A percentile compares a stretch with the other conserved stretches of the same genome.
Evolutionary conservation across 2,888 invertebrate species (phyloP).

Genomic region (Rhamphomyia laevipes): DNA sequence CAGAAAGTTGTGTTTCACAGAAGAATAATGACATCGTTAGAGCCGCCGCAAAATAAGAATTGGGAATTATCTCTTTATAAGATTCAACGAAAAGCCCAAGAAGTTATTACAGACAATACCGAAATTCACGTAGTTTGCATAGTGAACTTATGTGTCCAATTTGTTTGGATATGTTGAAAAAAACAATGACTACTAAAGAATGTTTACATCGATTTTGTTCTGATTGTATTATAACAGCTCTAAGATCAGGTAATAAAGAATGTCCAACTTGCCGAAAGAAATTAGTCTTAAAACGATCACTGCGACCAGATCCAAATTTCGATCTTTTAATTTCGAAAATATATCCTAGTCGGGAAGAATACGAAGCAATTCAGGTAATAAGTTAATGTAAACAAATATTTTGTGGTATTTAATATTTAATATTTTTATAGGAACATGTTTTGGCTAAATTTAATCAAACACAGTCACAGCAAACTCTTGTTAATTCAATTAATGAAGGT

Average conservation of each 20-base stretch:
- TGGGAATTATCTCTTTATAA: conserved; percentile 97
- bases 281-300: conserved; percentile 88
- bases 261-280: conserved; percentile 99
- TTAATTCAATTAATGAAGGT: conserved; percentile 89
- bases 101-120: conserved; percentile 81
- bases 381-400: background rate
- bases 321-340: conserved; percentile 95
- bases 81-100: conserved; percentile 88
- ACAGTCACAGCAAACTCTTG: conserved; percentile 83
- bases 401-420: too few species aligned
- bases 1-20: too few species aligned
- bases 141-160: conserved; percentile 98
- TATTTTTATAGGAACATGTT: conserved; percentile 52
- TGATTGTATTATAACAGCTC: conserved; percentile 95
- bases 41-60: conserved; percentile 73
- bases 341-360: conserved; percentile 92
- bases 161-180: conserved; percentile 96
- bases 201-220: conserved; percentile 98
- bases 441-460: conserved; percentile 87
- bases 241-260: conserved; percentile 96
- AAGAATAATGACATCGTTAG: conserved; percentile 64
- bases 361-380: conserved; percentile 76
- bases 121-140: conserved; percentile 88
- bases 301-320: conserved; percentile 95
- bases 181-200: conserved; percentile 99